Evolutionary conservation across 2,888 invertebrate genomes (phyloP), one percentile per base, ranked within the genome.

Genomic region (Hypolimnas misippus): DNA sequence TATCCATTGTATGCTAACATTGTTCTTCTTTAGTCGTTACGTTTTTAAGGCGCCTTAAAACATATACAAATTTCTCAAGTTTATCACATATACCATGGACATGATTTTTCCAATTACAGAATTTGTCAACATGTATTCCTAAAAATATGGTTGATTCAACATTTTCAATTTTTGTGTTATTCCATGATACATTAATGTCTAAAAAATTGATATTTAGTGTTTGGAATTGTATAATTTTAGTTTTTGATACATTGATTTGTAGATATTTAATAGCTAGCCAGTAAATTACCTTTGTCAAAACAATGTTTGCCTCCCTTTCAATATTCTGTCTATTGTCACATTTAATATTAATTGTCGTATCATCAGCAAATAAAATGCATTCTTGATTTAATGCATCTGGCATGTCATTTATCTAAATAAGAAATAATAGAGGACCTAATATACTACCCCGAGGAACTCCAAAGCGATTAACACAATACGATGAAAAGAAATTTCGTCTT

Each of bases 1-100:
- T 60, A 69, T 14, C 62, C 65, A 51, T 69, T 59, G 42, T 65
- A 69, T 2, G 63, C 63, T n/a, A 44, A 16, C 1, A 67, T 17
- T 12, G 55, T 63, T 38, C 25, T 4, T 52, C 57, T 25, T 16
- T 19, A 42, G 49, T 38, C 25, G 49, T 29, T 3, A 33, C 19
- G 44, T 54, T 55, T 14, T 49, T 21, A 5, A 67, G 14, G 17
- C 46, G 61, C 25, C 40, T 44, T 31, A 69, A 19, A 4, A 46
- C 69, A 49, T 49, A 62, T 3, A 62, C 50, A 60, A 59, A 65
- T 50, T 59, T 56, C 19, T 64, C 56, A 2, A 69, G 29, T 57
- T 63, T 69, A 7, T 52, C 56, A 29, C 62, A 63, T 38, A 66
- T 12, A n/a, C 62, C 63, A 7, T 65, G 33, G 8, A 67, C 46